Evolutionary conservation across 2,888 invertebrate species (phyloP).

Genomic region (Leptinotarsa rubiginosa): DNA sequence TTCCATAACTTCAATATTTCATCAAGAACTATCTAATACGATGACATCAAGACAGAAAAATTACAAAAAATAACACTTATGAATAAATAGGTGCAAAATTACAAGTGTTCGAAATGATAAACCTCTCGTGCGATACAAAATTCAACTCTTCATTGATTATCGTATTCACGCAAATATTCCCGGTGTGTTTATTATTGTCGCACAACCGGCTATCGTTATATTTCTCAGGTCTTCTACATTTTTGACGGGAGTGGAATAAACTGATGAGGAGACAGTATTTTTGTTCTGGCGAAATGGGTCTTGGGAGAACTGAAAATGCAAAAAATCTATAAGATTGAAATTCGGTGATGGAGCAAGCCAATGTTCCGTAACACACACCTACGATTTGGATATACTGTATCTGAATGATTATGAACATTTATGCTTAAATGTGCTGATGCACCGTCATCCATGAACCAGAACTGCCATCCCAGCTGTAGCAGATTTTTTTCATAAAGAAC

Average conservation of each 20-base stretch:
- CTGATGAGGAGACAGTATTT: too few species aligned
- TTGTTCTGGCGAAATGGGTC: too few species aligned
- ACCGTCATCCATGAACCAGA: background rate
- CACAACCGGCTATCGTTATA: too few species aligned
- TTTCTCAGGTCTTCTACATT: too few species aligned
- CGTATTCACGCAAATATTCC: too few species aligned
- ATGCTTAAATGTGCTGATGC: background rate
- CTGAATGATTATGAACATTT: background rate
- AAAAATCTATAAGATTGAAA: background rate
- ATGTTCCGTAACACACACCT: too few species aligned
- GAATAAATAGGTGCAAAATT: too few species aligned
- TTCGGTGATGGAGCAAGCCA: background rate
- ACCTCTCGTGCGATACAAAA: background rate
- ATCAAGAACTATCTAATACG: too few species aligned
- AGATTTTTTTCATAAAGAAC: background rate
- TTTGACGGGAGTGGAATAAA: too few species aligned
- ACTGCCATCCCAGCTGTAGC: background rate
- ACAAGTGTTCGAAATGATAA: background rate
- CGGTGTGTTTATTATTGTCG: too few species aligned
- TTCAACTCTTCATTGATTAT: background rate
- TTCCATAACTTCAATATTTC: too few species aligned
- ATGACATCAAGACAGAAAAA: background rate
- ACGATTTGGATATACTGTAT: too few species aligned
- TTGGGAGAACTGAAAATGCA: background rate
- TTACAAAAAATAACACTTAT: background rate